Conservation (phyloP, 2,888 invertebrate genomes). For the Blomia tropicalis region DNA sequence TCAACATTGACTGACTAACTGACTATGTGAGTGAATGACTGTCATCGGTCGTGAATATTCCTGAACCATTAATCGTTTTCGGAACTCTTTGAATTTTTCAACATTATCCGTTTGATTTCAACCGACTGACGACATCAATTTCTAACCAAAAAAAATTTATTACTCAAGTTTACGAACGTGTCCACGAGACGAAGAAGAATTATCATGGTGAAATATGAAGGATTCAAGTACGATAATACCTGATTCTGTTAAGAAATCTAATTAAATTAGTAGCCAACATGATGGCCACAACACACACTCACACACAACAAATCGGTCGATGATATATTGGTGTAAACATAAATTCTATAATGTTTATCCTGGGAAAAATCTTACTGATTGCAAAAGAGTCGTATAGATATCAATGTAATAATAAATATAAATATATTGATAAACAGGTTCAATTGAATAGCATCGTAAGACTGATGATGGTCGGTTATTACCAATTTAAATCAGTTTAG, state of each 20-base stretch:
- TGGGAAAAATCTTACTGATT: no score
- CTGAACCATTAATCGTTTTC: background rate
- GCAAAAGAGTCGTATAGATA: no score
- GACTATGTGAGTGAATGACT: no score
- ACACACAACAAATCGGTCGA: background rate
- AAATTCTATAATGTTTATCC: background rate
- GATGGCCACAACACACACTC: no score
- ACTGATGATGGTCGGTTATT: background rate
- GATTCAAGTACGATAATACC: background rate
- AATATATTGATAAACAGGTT: background rate
- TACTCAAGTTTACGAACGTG: background rate
- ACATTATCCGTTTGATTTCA: no score
- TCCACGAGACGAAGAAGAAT: no score
- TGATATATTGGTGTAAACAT: background rate
- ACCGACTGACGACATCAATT: no score
- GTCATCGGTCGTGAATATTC: no score
- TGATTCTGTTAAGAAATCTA: background rate
- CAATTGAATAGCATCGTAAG: background rate
- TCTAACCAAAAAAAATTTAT: no score
- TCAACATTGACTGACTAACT: no score
- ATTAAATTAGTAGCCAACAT: background rate
- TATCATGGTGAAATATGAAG: background rate
- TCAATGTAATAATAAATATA: no score
- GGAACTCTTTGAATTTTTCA: background rate
- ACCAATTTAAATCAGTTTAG: background rate